These are phyloP conservation scores for Sisor rabdophorus DNA, from an alignment of 2,113 vertebrate species.

Conservation along the genomic window DNA sequence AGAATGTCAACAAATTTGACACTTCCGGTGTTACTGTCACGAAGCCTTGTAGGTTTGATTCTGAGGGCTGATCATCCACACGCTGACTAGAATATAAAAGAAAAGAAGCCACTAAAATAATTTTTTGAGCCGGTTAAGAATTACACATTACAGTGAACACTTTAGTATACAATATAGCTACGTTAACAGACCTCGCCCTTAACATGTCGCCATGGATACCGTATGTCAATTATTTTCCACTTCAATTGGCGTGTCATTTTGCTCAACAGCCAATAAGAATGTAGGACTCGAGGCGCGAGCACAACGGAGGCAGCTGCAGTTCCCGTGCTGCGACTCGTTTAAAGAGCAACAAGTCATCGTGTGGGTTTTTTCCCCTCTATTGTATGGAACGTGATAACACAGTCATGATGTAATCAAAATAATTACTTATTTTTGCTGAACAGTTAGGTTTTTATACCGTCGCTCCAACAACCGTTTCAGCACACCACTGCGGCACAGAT, in stretches of 20 bases:
- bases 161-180: neutral
- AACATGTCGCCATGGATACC: slow-evolving; percentile 10
- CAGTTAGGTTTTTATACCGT: neutral
- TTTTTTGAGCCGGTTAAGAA: neutral
- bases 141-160: neutral
- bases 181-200: neutral
- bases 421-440: neutral
- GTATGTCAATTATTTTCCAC: slow-evolving; percentile 10
- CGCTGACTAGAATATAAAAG: neutral
- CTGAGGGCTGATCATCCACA: neutral
- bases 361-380: neutral
- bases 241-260: neutral
- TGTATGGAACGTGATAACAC: neutral
- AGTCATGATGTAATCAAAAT: neutral
- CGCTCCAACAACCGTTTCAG: neutral
- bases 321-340: neutral
- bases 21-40: neutral
- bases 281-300: slow-evolving; percentile 10
- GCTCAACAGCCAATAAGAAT: neutral
- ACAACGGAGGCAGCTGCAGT: neutral
- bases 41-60: neutral
- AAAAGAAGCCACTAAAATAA: neutral
- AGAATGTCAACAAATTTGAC: neutral
- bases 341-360: slow-evolving; percentile 5
- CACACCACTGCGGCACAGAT: neutral